Conservation (phyloP, 1,140 invertebrate genomes). For the Lerema accius region DNA sequence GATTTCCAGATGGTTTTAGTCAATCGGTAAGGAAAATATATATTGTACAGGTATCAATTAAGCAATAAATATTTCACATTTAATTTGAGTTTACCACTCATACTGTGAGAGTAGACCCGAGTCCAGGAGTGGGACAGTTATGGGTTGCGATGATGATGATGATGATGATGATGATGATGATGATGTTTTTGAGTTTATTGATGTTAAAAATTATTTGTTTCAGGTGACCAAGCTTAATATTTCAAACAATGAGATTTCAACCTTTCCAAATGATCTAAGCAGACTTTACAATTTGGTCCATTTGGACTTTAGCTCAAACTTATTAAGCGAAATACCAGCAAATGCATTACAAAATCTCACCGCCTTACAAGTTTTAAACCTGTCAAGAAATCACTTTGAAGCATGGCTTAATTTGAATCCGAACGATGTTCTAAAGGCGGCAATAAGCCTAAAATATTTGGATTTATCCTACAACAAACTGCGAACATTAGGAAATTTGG, state of each 20-base stretch:
- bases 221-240: slow-evolving; percentile 81
- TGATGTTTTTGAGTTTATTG: slow-evolving; percentile 1
- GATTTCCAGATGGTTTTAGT: slow-evolving; percentile 57
- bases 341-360: slow-evolving; percentile 79
- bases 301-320: slow-evolving; percentile 84
- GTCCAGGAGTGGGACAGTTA: too few relatives aligned
- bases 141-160: too few relatives aligned
- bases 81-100: too few relatives aligned
- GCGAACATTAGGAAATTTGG: slow-evolving; percentile 72
- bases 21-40: slow-evolving; percentile 46
- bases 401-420: slow-evolving; percentile 83
- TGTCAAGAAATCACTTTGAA: slow-evolving; percentile 82
- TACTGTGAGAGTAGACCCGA: too few relatives aligned
- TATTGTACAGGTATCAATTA: neutral
- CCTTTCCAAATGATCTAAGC: slow-evolving; percentile 72
- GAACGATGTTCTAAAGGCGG: slow-evolving; percentile 68
- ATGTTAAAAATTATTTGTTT: slow-evolving; percentile 37
- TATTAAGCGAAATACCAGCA: slow-evolving; percentile 67
- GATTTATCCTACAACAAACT: slow-evolving; percentile 81
- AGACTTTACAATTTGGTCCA: slow-evolving; percentile 74
- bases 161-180: too few relatives aligned
- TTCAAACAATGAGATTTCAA: slow-evolving; percentile 85
- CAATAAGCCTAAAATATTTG: slow-evolving; percentile 76
- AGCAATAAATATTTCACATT: neutral
- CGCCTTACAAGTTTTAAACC: slow-evolving; percentile 78